Percentiles rank a stretch among this genome's conserved stretches.
These are phyloP conservation scores for Molossus alvarezi DNA, from an alignment of 2,797 vertebrate species.

Conservation along the genomic window DNA sequence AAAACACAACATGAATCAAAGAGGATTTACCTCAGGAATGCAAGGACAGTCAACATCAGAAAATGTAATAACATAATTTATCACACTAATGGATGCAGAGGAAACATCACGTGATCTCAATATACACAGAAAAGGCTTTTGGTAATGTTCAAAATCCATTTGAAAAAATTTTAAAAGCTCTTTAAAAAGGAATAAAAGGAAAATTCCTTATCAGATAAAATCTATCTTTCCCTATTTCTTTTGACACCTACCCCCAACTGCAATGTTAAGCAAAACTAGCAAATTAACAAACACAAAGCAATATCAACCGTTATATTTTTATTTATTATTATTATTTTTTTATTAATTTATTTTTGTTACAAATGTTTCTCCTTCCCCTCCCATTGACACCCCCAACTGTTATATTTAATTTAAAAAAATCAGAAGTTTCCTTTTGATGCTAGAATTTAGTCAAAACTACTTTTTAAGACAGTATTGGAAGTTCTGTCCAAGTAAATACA, in stretches of 20 bases:
- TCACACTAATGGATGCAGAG: conserved; percentile 1
- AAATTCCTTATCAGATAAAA: conserved; percentile 4
- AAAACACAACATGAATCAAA: neutral
- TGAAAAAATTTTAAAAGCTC: neutral
- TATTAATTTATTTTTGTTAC: too few species aligned
- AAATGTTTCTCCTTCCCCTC: too few species aligned
- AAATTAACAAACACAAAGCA: neutral
- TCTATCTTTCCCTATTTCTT: neutral
- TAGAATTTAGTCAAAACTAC: conserved; percentile 24
- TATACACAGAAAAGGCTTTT: neutral
- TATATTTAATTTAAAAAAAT: neutral
- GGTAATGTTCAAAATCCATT: neutral
- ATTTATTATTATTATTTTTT: too few species aligned
- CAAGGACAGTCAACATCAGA: neutral
- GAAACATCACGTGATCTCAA: neutral
- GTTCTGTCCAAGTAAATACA: conserved; percentile 43
- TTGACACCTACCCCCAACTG: neutral
- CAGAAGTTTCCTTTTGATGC: neutral
- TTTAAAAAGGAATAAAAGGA: conserved; percentile 36
- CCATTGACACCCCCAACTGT: neutral
- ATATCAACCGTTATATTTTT: neutral
- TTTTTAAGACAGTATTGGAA: neutral
- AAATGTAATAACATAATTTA: conserved; percentile 5
- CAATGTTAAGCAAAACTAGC: conserved; percentile 43
- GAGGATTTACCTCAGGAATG: conserved; percentile 51